Percentiles rank a stretch among this genome's conserved stretches.
Conservation (phyloP, 2,113 vertebrate species). For the Calyptomena viridis region DNA sequence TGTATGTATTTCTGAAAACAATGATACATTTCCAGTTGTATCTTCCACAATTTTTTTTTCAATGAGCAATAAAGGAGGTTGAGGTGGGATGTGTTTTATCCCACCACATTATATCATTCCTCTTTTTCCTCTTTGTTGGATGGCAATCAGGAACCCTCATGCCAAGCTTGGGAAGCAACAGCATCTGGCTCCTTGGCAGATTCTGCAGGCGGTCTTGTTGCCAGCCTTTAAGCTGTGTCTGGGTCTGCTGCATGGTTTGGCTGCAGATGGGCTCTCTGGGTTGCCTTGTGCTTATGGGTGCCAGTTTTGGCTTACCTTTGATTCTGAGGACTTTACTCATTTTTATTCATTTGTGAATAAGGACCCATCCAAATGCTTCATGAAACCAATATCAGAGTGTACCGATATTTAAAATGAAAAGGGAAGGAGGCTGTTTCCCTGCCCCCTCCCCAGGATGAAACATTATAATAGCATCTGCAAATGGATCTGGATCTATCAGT, state of each 20-base stretch:
- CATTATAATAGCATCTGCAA: conserved; percentile 66
- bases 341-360: conserved; percentile 85
- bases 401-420: conserved; percentile 66
- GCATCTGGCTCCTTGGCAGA: conserved; percentile 85
- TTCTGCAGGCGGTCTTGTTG: conserved; percentile 79
- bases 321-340: conserved; percentile 84
- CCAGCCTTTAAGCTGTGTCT: conserved; percentile 85
- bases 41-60: conserved; percentile 79
- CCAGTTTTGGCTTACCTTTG: conserved; percentile 84
- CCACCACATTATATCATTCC: conserved; percentile 86
- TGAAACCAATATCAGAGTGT: conserved; percentile 75
- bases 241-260: conserved; percentile 84
- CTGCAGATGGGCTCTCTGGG: conserved; percentile 85
- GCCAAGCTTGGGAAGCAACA: conserved; percentile 87
- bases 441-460: conserved; percentile 54
- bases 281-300: conserved; percentile 85
- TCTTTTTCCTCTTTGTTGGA: conserved; percentile 86
- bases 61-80: conserved; percentile 85
- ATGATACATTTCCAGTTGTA: conserved; percentile 80
- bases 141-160: conserved; percentile 83
- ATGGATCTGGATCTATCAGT: conserved; percentile 65
- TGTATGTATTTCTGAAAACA: conserved; percentile 85
- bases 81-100: conserved; percentile 86
- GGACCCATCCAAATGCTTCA: conserved; percentile 79
- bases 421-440: conserved; percentile 38